Conservation (phyloP, 2,113 vertebrate genomes). For the Rafetus swinhoei region DNA sequence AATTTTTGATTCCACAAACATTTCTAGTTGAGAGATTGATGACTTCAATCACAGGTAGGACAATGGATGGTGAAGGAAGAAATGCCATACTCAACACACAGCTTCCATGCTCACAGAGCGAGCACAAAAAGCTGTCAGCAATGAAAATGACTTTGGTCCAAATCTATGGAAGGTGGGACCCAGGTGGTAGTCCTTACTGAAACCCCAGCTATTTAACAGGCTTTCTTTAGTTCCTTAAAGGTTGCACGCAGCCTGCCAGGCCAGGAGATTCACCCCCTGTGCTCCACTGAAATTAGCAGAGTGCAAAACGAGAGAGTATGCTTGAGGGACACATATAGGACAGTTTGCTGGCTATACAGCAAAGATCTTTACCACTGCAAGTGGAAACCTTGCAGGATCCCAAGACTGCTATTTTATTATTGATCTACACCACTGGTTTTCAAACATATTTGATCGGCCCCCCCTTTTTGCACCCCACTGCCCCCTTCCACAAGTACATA, state of each 20-base stretch:
- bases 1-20: neutral
- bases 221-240: neutral
- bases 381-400: accelerated
- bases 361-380: neutral
- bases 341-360: neutral
- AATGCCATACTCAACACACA: neutral
- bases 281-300: neutral
- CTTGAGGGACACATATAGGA: neutral
- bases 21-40: neutral
- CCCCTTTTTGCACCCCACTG: too few relatives aligned
- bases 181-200: neutral
- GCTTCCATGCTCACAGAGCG: neutral
- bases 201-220: neutral
- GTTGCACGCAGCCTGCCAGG: neutral
- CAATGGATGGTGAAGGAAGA: neutral
- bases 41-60: neutral
- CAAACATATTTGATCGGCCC: too few relatives aligned
- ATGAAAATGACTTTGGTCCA: neutral
- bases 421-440: neutral
- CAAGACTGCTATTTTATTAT: neutral
- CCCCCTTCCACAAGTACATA: too few relatives aligned
- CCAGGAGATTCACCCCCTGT: accelerated
- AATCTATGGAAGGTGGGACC: neutral
- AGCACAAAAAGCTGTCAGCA: neutral
- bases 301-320: neutral